phyloP scores from a whole-genome alignment of 2,797 vertebrate species.

The Cynodonichthys magdalenae region DNA sequence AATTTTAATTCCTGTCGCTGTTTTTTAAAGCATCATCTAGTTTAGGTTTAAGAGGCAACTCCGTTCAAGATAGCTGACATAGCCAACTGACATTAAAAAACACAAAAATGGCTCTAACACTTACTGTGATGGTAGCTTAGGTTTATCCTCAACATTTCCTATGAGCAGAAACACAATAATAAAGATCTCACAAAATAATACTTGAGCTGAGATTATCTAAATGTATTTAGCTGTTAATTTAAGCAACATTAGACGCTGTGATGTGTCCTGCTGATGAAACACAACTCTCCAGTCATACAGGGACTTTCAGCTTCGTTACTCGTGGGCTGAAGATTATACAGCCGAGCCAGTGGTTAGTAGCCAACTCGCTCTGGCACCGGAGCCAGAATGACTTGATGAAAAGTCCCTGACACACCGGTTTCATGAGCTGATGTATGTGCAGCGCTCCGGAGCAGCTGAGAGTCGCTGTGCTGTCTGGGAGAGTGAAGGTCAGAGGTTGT shows the following conservation, averaged over 20 bases:
- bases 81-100: no score
- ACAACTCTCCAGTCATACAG: not conserved
- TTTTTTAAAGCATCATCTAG: no score
- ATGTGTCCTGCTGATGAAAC: not conserved
- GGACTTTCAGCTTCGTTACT: not conserved
- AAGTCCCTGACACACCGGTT: slow-evolving; percentile 23
- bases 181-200: no score
- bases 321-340: not conserved
- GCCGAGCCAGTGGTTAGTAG: not conserved
- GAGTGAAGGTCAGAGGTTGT: slow-evolving; percentile 72
- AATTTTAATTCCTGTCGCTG: not conserved
- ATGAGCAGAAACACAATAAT: no score
- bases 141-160: no score
- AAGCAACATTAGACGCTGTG: not conserved
- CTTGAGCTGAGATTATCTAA: not conserved
- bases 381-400: slow-evolving; percentile 5
- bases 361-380: slow-evolving; percentile 14
- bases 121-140: no score
- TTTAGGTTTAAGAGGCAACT: no score
- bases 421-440: slow-evolving; percentile 32
- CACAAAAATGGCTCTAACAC: no score
- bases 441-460: slow-evolving; percentile 47
- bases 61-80: no score
- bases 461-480: slow-evolving; percentile 58
- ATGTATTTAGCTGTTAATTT: not conserved